Evolutionary conservation across 2,888 invertebrate species (phyloP), one percentile per base, ranked within the genome.

Genomic region (Aphodius granarius): DNA sequence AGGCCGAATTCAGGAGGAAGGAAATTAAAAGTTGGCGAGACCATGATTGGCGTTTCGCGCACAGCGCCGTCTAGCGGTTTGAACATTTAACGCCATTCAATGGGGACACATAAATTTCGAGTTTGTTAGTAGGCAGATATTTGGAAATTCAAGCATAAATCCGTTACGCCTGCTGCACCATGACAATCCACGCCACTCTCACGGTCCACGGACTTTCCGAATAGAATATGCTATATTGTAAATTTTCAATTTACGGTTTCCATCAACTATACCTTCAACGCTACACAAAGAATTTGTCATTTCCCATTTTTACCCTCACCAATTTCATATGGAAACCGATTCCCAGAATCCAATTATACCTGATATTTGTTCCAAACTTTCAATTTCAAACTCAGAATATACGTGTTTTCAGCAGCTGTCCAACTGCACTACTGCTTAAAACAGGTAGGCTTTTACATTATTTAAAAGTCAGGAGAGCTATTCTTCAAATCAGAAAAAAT

Each of bases 51-150:
- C 76, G 71, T 73, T 73, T 20, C 73, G 73, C 70, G 19, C 66
- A 22, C 63, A 66, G 23, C 20, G 22, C 73, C 73, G 19, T 66
- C 75, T 74, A 76, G 78, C 76, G 78, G 78, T 77, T 79, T 78
- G 77, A 78, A 77, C 78, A 78, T 80, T 80, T 79, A 80, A 75
- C 75, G 74, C 73, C 72, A 75, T 76, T 77, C 80, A 80, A 78
- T 75, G 80, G 83, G 83, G 82, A 83, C 81, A 81, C 77, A 84
- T 84, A 84, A 84, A 85, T 76, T 85, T 83, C 81, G 81, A 83
- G 83, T 84, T 84, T 85, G 83, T 84, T 84, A 81, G 82, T 83
- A 82, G 82, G 83, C 83, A 81, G 82, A 83, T 84, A 83, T 83
- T 84, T 83, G 81, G 81, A 81, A 83, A 83, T 82, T 79, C 82